A percentile compares a stretch with the other conserved stretches of the same genome.
These are phyloP conservation scores for Timema podura DNA, from an alignment of 2,888 invertebrate species.

Conservation along the genomic window DNA sequence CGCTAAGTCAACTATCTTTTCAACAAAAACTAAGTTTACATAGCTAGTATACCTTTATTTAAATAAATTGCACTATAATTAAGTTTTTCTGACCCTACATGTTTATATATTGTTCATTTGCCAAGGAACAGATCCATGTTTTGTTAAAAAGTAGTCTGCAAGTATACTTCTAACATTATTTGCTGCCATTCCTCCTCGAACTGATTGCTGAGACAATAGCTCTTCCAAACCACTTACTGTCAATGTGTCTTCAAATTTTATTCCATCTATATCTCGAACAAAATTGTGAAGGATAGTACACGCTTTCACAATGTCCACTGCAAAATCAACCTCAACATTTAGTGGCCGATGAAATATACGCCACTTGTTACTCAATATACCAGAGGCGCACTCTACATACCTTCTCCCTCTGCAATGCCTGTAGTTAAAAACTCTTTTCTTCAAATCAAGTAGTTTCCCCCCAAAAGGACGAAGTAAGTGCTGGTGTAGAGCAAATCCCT, in stretches of 20 bases:
- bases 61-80: no score
- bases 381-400: slow-evolving; percentile 37
- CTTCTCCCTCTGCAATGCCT: slow-evolving; percentile 34
- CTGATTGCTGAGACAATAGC: slow-evolving; percentile 23
- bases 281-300: slow-evolving; percentile 33
- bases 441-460: slow-evolving; percentile 17
- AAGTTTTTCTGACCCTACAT: no score
- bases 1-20: no score
- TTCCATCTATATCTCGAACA: slow-evolving; percentile 26
- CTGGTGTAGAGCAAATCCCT: slow-evolving; percentile 27
- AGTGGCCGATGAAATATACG: slow-evolving; percentile 38
- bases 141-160: no score
- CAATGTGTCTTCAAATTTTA: slow-evolving; percentile 30
- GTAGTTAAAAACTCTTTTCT: slow-evolving; percentile 33
- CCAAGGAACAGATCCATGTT: no score
- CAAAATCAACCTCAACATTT: slow-evolving; percentile 31
- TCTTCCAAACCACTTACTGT: slow-evolving; percentile 32
- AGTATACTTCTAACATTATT: no score
- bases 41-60: no score
- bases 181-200: no score
- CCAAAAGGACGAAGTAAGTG: slow-evolving; percentile 21
- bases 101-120: no score
- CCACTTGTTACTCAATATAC: slow-evolving; percentile 38
- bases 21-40: no score
- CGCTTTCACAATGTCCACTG: slow-evolving; percentile 34